Percentiles rank a stretch among this genome's conserved stretches.
phyloP scores from a whole-genome alignment of 2,888 invertebrate genomes.

The Linyphia triangularis region DNA sequence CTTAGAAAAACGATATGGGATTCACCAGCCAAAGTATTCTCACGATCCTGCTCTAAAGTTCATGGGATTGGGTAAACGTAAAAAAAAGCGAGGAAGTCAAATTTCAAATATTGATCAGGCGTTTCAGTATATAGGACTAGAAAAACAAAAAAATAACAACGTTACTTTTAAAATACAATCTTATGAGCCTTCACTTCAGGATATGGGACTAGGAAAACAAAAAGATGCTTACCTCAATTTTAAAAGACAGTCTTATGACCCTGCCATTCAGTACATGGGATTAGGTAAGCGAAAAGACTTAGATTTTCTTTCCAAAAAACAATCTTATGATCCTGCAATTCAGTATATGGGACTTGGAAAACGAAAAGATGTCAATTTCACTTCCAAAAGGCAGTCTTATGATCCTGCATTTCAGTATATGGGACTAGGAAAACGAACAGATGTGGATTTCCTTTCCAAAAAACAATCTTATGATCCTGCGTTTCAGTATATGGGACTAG shows the following conservation, averaged over 20 bases:
- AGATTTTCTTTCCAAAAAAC: slow-evolving; percentile 15
- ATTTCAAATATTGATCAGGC: background rate
- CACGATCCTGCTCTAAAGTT: slow-evolving; percentile 20
- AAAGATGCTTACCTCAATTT: background rate
- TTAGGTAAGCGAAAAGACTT: slow-evolving; percentile 34
- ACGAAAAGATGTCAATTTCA: background rate
- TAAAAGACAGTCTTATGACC: slow-evolving; percentile 19
- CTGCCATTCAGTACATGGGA: slow-evolving; percentile 28
- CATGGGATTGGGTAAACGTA: slow-evolving; percentile 25
- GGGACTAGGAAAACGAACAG: slow-evolving; percentile 20
- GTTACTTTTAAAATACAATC: background rate
- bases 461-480: slow-evolving; percentile 26
- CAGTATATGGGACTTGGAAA: slow-evolving; percentile 57
- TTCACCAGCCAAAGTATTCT: background rate
- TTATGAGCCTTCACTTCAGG: slow-evolving; percentile 7
- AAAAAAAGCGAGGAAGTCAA: background rate
- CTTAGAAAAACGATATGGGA: too few species aligned
- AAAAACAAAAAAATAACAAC: background rate
- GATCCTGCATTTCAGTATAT: slow-evolving; percentile 39
- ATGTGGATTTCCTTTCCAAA: slow-evolving; percentile 26
- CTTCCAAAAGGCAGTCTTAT: background rate
- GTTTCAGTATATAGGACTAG: slow-evolving; percentile 41
- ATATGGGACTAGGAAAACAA: slow-evolving; percentile 36
- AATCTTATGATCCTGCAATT: slow-evolving; percentile 35
- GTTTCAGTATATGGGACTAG: slow-evolving; percentile 49